Base-by-base conservation (phyloP, 53 echinoderm and acorn worm species). In the Antedon mediterranea region DNA sequence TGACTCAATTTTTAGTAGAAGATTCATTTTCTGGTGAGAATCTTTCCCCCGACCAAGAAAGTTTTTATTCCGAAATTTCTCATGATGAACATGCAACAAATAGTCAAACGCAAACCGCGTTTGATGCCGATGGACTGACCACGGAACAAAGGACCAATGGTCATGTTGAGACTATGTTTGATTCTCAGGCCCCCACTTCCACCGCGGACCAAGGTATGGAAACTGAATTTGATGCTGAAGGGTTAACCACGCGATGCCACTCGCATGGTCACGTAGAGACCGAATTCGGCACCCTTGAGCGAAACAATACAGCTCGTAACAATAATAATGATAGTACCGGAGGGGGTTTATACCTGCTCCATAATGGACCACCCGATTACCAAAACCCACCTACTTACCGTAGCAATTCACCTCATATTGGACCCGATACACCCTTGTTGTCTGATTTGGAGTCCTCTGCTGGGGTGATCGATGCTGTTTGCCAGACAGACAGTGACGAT, bases 1-100 rank as follows among this genome's bases (percentile, higher is more conserved):
- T 95, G 34, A 95, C 86, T 74, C 81, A 89, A 43, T 95, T 95
- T 84, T 87, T 92, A 74, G 84, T 83, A 4, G 88, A 88, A 57
- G 57, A 57, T 23, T 7, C 41, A 5, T 41, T 41, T 13, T 5
- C 41, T 5, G 57, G 57, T 15, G 57, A 57, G 18, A 57, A 57
- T 57, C 15, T 8, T 8, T 18, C 15, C 23, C 57, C 57, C 23
- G 57, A 57, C 23, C 57, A 57, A 18, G 57, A 57, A 26, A 57
- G 23, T 57, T 57, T 57, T 26, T 57, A 57, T 18, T 57, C 57
- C 9, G 57, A 57, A 23, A 57, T 57, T 57, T 57, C 57, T 18
- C 7, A 6, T 15, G 57, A 57, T 18, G 57, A 57, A 57, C 57
- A 57, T 8, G 57, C 11, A 26, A 57, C 57, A 3, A 57, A 57